Evolutionary conservation across 37 sponge, comb jelly and placozoan genomes (phyloP).

Genomic region (Dysidea cf. avara): DNA sequence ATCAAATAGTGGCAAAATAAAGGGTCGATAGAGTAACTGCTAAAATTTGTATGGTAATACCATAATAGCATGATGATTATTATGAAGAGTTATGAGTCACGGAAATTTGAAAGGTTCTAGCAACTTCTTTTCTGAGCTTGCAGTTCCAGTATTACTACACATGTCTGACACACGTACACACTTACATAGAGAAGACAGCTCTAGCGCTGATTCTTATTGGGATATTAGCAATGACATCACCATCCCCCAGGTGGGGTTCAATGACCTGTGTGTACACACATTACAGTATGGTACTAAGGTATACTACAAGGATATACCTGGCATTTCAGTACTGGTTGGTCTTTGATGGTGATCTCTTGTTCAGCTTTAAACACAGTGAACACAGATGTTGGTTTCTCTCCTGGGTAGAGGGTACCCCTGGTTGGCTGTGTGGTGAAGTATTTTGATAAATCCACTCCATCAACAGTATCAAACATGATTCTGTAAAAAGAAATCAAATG

Average conservation of each 20-base stretch:
- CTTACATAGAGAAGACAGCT: slow-evolving; percentile 86
- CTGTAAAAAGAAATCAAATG: too few relatives aligned
- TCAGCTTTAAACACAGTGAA: slow-evolving; percentile 70
- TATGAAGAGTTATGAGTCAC: too few relatives aligned
- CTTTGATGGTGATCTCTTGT: slow-evolving; percentile 78
- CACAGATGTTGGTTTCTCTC: slow-evolving; percentile 84
- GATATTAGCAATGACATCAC: slow-evolving; percentile 93
- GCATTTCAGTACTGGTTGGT: slow-evolving; percentile 86
- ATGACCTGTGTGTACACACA: slow-evolving; percentile 57
- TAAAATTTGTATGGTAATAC: too few relatives aligned
- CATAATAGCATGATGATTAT: too few relatives aligned
- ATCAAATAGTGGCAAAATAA: too few relatives aligned
- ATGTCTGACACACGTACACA: slow-evolving; percentile 10
- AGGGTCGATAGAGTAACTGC: too few relatives aligned
- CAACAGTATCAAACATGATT: slow-evolving; percentile 17
- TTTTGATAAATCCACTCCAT: slow-evolving; percentile 44
- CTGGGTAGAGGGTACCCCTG: slow-evolving; percentile 74
- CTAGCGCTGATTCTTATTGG: slow-evolving; percentile 84
- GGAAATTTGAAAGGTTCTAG: background rate
- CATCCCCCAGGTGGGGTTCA: slow-evolving; percentile 85
- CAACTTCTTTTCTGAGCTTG: background rate
- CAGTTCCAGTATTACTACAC: background rate
- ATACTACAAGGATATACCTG: slow-evolving; percentile 56
- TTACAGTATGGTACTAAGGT: too few relatives aligned
- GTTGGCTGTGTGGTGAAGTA: slow-evolving; percentile 73